Percentiles rank a stretch among this genome's conserved stretches.
Conservation (phyloP, 2,113 vertebrate genomes). For the Sporophila hypoxantha region DNA sequence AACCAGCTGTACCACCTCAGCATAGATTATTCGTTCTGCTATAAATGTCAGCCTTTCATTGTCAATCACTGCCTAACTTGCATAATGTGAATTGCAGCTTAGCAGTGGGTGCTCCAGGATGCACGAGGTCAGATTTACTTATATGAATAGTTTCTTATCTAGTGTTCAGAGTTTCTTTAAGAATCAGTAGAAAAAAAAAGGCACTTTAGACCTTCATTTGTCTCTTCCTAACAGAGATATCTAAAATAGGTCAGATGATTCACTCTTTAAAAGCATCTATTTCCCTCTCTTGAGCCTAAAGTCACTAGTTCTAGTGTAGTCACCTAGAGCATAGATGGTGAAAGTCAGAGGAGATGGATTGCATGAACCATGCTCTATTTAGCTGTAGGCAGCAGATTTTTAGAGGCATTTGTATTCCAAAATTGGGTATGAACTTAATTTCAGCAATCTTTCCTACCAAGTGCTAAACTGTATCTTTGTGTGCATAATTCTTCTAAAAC, state of each 20-base stretch:
- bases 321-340: neutral
- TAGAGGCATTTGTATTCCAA: slow-evolving; percentile 3
- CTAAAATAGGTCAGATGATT: slow-evolving; percentile 13
- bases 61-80: neutral
- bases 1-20: neutral
- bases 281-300: neutral
- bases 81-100: neutral
- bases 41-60: neutral
- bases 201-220: neutral
- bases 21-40: neutral
- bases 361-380: neutral
- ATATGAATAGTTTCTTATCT: neutral
- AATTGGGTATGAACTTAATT: neutral
- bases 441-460: neutral
- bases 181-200: neutral
- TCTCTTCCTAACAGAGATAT: neutral
- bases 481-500: neutral
- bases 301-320: neutral
- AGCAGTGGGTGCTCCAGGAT: neutral
- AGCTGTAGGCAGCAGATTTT: neutral
- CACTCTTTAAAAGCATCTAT: neutral
- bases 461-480: neutral
- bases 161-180: neutral
- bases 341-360: neutral
- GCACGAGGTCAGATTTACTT: neutral